Evolutionary conservation across 2,797 vertebrate species (phyloP), one percentile per base, ranked within the genome.

Genomic region (Poeciliopsis gracilis): DNA sequence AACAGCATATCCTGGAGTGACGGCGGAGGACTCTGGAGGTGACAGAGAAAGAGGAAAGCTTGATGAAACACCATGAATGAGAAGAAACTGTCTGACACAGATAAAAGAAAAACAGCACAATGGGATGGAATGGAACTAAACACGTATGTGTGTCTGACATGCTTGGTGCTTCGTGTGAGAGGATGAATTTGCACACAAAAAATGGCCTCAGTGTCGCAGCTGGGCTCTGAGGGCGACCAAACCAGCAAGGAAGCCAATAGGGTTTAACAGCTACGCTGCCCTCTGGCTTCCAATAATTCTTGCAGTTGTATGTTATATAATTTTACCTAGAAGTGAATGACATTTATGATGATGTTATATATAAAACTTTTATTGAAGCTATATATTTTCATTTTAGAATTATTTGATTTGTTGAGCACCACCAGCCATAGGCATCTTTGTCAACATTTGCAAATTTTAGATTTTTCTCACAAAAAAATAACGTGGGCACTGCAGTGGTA

Each of bases 71-170:
- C 66, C 33, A 5, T 23, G 78, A 82, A 88, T 23, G 47, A 89
- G 84, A 89, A 88, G 82, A 81, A 83, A 82, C 77, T 38, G 84
- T 69, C 75, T 83, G 86, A 82, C 77, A 75, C 76, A 86, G 86
- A 92, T 90, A 80, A 93, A 90, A 92, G 84, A 75, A 78, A 85
- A 87, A 55, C 78, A 85, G 82, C 88, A 81, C 61, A 70, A 75
- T 47, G 82, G 71, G 71, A 61, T 75, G 85, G 89, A 91, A 81
- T 72, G 89, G 88, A 88, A 88, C 55, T 70, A 33, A 73, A 81
- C 77, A 78, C 59, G 77, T 82, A 12, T 46, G 78, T 25, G 10
- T 84, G 79, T 88, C 92, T 88, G 66, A 82, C 89, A 84, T 92
- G 89, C 87, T 84, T 81, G 77, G 85, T 86, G 47, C 66, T 82